Evolutionary conservation across 2,888 invertebrate genomes (phyloP), one percentile per base, ranked within the genome.

Genomic region (Auanema freiburgensis): DNA sequence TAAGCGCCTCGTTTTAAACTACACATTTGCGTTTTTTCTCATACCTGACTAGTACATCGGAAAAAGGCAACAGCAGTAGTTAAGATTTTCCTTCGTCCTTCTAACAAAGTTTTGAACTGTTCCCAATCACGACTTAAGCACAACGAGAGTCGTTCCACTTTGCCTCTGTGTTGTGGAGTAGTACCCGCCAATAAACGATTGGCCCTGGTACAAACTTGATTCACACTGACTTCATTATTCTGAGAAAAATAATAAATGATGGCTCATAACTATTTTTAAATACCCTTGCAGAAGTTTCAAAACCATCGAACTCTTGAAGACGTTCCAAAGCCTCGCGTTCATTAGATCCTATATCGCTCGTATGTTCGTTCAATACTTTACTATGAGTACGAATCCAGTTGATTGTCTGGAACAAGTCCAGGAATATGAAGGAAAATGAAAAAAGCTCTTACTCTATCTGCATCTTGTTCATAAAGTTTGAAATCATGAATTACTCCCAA

Each of bases 401-500:
- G 12, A 65, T 60, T 64, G 70, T 65, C 51, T 56, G 18, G 42
- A 55, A 61, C 40, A 16, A 43, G 57, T n/a, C 56, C 57, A 40
- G 4, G n/a, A 50, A 14, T 21, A 12, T 52, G 2, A 23, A 14
- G 4, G 23, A 55, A 14, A n/a, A 40, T 40, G 25, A 5, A 23
- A 0, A 12, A 46, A 53, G 57, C 2, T 1, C 51, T 21, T 21
- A 71, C 69, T 60, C 69, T 95, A 85, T 95, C 93, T 78, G 95
- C 96, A 85, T 97, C 97, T 84, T 93, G 92, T 85, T 97, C 96
- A 84, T 96, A 95, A 53, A 96, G 89, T 56, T 95, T 88, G 78
- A 96, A 88, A 85, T 97, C 95, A 84, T 95, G 92, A 84, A 95
- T 94, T 85, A 96, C 95, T 84, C 96, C 95, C 70, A 97, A 88